Evolutionary conservation across 2,797 vertebrate species (phyloP).

Genomic region (Diplodus puntazzo): DNA sequence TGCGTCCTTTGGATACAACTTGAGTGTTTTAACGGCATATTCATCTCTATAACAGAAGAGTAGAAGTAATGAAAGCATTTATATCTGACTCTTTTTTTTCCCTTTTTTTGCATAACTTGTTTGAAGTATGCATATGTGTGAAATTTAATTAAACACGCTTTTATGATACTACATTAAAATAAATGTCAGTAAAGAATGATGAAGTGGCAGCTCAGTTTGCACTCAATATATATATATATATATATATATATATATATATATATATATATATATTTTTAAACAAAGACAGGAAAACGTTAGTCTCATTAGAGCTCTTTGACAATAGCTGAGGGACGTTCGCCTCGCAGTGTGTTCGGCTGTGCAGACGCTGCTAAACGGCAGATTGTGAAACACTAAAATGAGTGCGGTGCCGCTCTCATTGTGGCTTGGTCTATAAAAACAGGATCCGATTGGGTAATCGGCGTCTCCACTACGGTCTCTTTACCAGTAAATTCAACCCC

Average conservation of each 20-base stretch:
- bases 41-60: conserved; percentile 8
- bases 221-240: not conserved
- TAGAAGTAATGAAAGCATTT: conserved; percentile 2
- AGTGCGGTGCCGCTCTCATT: conserved; percentile 53
- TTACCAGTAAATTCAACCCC: conserved; percentile 46
- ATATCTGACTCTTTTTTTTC: not conserved
- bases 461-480: conserved; percentile 51
- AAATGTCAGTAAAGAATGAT: not conserved
- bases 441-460: conserved; percentile 69
- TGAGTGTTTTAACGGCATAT: conserved; percentile 17
- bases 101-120: not conserved
- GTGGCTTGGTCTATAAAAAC: conserved; percentile 66
- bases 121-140: conserved; percentile 18
- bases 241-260: not conserved
- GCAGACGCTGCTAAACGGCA: conserved; percentile 33
- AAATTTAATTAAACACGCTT: conserved; percentile 35
- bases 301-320: conserved; percentile 8
- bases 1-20: conserved; percentile 6
- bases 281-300: not conserved
- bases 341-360: conserved; percentile 20
- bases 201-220: conserved; percentile 16
- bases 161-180: conserved; percentile 2
- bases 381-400: conserved; percentile 64
- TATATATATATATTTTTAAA: not conserved
- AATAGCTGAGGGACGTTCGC: conserved; percentile 12